Percentiles rank a stretch among this genome's conserved stretches.
Evolutionary conservation across 2,888 invertebrate species (phyloP).

Genomic region (Monoplex corrugatus): DNA sequence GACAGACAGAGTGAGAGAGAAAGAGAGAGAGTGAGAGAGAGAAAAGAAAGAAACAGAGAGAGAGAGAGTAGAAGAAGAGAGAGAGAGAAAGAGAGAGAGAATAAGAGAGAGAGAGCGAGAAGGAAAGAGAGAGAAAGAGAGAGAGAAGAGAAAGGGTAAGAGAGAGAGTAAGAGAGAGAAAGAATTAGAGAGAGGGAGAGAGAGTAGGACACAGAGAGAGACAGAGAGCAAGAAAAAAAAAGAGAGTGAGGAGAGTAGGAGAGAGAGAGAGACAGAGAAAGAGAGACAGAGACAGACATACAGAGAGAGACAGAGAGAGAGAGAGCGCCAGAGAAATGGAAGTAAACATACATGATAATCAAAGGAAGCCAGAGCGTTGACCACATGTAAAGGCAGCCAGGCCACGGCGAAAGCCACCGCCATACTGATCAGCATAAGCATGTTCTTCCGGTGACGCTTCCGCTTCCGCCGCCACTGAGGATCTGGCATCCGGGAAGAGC

Average conservation of each 20-base stretch:
- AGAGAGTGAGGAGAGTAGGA: background rate
- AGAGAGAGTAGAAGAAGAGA: background rate
- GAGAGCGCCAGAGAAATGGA: too few relatives aligned
- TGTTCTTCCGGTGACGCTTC: conserved; percentile 75
- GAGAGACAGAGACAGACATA: background rate
- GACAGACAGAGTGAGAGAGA: background rate
- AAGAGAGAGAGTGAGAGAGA: background rate
- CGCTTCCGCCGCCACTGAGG: conserved; percentile 63
- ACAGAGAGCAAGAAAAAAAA: background rate
- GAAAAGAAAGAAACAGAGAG: background rate
- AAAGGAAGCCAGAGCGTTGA: conserved; percentile 70
- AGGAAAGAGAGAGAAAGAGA: background rate
- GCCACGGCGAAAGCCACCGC: conserved; percentile 69
- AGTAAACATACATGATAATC: conserved; percentile 51
- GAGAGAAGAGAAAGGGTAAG: background rate
- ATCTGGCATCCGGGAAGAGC: conserved; percentile 43
- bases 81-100: background rate
- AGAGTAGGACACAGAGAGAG: background rate
- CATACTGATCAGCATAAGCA: conserved; percentile 74
- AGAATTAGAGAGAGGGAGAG: background rate
- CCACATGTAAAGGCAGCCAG: conserved; percentile 71
- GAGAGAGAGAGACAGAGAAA: background rate
- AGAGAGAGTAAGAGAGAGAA: background rate
- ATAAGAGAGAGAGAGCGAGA: background rate
- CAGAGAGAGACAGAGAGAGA: background rate